A percentile compares a stretch with the other conserved stretches of the same genome.
These are phyloP conservation scores for Crocuta crocuta DNA, from an alignment of 2,113 vertebrate species.

Conservation along the genomic window DNA sequence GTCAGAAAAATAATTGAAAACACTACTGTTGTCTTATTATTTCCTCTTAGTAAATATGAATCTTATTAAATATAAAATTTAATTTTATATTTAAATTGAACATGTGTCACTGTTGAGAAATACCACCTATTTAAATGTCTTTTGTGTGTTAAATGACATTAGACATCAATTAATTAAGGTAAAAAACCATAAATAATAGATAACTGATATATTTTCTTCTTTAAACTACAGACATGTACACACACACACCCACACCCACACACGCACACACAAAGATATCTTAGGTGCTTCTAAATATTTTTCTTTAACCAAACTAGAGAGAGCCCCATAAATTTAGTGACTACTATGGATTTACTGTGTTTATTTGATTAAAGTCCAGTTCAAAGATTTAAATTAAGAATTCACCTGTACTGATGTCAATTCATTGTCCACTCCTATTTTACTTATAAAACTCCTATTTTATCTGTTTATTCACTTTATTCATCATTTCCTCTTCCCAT, in stretches of 20 bases:
- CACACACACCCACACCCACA: neutral
- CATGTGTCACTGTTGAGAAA: neutral
- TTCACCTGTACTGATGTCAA: neutral
- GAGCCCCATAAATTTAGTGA: neutral
- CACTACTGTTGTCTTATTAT: neutral
- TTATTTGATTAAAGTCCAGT: neutral
- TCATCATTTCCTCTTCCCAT: neutral
- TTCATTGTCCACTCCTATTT: neutral
- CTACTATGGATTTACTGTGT: neutral
- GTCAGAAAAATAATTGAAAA: neutral
- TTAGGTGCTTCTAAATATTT: neutral
- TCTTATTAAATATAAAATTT: neutral
- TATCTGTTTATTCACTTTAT: neutral
- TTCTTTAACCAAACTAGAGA: neutral
- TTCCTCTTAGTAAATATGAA: neutral
- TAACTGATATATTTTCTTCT: neutral
- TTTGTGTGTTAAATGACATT: neutral
- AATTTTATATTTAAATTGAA: no score
- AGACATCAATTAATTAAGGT: neutral
- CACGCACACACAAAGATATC: neutral
- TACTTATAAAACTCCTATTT: neutral
- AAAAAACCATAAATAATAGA: neutral
- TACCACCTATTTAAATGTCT: neutral
- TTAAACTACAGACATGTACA: neutral
- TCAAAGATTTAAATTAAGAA: neutral